These are phyloP conservation scores for Schizopygopsis pylzovi DNA, from an alignment of 2,797 vertebrate species.

Conservation along the genomic window DNA sequence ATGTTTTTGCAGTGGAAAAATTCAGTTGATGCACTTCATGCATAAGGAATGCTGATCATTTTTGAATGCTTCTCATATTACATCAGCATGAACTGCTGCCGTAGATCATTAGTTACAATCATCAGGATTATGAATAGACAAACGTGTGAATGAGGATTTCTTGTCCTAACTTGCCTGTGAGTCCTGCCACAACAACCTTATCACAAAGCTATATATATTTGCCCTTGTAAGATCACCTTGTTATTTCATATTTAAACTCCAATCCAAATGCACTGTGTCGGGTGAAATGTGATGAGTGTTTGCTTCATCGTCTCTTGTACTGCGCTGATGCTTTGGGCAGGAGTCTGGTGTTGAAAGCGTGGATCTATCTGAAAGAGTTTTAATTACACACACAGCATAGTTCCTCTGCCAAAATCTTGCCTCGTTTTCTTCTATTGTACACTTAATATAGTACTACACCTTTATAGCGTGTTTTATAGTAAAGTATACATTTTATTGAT, in stretches of 20 bases:
- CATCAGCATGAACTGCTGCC: not conserved
- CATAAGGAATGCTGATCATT: slow-evolving; percentile 30
- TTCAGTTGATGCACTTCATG: slow-evolving; percentile 1
- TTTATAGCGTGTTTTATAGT: not conserved
- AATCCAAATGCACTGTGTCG: not conserved
- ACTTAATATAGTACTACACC: not conserved
- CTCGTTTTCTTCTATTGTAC: not conserved
- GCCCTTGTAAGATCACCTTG: not conserved
- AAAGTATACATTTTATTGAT: not conserved
- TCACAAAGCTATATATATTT: no score
- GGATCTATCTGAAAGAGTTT: not conserved
- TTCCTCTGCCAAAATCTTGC: not conserved
- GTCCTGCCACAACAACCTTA: not conserved
- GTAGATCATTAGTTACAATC: not conserved
- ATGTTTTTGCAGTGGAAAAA: slow-evolving; percentile 1
- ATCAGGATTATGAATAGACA: not conserved
- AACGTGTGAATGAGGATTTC: not conserved
- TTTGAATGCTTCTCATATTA: slow-evolving; percentile 16
- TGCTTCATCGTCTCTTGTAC: not conserved
- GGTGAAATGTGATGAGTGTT: not conserved
- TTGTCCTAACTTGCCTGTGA: not conserved
- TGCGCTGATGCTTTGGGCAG: not conserved
- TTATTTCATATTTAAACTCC: not conserved
- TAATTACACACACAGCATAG: not conserved
- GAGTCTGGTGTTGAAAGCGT: not conserved